Base-by-base conservation (phyloP, 2,888 invertebrate species). In the Machimus atricapillus region DNA sequence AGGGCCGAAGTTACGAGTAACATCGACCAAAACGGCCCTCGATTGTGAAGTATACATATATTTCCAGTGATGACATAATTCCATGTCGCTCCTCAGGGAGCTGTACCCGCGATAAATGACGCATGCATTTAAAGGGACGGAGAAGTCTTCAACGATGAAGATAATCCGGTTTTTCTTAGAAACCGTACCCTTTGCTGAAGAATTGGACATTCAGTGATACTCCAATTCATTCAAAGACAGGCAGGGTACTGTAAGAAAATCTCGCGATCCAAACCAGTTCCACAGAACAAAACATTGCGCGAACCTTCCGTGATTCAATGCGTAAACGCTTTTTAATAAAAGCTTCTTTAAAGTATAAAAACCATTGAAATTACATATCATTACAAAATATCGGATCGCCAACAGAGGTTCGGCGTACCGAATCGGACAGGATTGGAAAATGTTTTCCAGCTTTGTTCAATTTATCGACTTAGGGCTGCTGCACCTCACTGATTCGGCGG, bases 1-100 rank as follows among this genome's bases (percentile, higher is more conserved):
- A 23, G 66, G 12, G 66, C 66, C 66, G 1, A 19, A 66, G 9
- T 12, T 66, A 66, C 12, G 34, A 34, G 7, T 66, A 27, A 27
- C 4, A 66, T n/a, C 58, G 58, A 19, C 12, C 9, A 7, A 66
- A 66, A 66, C 9, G 9, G 23, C 19, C 14, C 43, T 46, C 12
- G 31, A 79, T 79, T 79, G 31, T 31, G 16, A 46, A 27, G 52
- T 27, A 27, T 46, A n/a, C n/a, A 56, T 52, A 83, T 40, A 81
- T 81, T 81, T 83, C 37, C 40, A 83, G 82, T 37, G 82, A 83
- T 83, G 82, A 83, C 82, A 83, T 66, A 83, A 83, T 83, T 83
- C 34, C 34, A 83, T 66, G 66, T 83, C 40, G 19, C 66, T 66
- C 66, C 82, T 40, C 82, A 66, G 40, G 66, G 82, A 66, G 82